phyloP scores from a whole-genome alignment of 2,113 vertebrate genomes.

The Boulengeromyrus knoepffleri region DNA sequence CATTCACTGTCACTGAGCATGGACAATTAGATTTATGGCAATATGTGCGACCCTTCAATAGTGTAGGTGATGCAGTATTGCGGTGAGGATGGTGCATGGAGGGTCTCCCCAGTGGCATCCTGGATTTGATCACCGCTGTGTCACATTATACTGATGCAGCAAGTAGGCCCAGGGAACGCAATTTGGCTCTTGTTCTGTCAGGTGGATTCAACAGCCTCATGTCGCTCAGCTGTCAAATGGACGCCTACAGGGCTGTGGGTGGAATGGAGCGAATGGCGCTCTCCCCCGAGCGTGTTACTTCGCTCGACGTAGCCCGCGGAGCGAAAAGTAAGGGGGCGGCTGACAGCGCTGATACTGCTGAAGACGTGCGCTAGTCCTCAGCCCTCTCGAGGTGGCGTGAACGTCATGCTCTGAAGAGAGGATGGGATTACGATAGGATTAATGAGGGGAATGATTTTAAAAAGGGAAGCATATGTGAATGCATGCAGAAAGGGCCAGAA shows the following conservation, averaged over 20 bases:
- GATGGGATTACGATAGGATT: neutral
- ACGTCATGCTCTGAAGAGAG: neutral
- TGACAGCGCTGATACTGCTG: neutral
- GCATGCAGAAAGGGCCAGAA: neutral
- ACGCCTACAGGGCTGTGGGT: neutral
- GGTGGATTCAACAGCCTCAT: neutral
- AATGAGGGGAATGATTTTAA: neutral
- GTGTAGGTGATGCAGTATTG: neutral
- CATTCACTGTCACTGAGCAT: neutral
- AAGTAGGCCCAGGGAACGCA: neutral
- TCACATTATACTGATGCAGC: neutral
- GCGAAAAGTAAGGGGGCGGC: neutral
- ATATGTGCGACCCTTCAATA: neutral
- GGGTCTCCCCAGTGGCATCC: neutral
- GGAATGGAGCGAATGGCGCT: neutral
- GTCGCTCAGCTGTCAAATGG: neutral
- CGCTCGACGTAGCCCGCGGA: neutral
- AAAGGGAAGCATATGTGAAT: neutral
- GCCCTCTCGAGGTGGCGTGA: neutral
- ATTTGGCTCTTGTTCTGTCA: neutral
- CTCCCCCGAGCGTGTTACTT: neutral
- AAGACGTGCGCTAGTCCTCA: neutral
- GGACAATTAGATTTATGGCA: neutral
- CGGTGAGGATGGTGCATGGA: neutral
- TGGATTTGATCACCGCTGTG: neutral